Evolutionary conservation across 2,888 invertebrate species (phyloP).

Genomic region (Acanthosepion pharaonis): DNA sequence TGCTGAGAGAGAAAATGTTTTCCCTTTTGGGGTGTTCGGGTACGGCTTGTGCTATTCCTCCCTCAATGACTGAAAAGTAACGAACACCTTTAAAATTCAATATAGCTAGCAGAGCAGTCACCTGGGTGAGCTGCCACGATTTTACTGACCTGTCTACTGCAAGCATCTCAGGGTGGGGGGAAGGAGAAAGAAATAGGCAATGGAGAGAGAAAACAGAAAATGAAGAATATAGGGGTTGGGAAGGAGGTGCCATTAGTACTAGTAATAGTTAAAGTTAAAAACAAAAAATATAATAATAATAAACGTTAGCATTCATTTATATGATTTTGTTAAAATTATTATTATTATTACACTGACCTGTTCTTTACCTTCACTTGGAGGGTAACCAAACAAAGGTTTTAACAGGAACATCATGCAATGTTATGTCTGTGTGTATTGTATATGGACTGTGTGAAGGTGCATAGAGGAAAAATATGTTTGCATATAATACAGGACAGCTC

Average conservation of each 20-base stretch:
- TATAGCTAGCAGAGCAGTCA: conserved; percentile 41
- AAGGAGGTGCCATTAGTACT: neutral
- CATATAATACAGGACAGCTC: no score
- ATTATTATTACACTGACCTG: neutral
- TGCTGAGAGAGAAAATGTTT: conserved; percentile 97
- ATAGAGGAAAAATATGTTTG: no score
- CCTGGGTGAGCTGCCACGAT: conserved; percentile 34
- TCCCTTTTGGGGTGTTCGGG: conserved; percentile 99
- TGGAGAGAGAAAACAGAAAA: neutral
- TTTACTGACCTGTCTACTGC: neutral
- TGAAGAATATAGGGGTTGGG: neutral
- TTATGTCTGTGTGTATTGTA: neutral
- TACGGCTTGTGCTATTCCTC: conserved; percentile 93
- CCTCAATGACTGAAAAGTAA: conserved; percentile 72
- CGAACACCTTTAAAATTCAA: conserved; percentile 47
- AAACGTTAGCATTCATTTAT: neutral
- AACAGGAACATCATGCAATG: neutral
- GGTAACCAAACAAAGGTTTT: neutral
- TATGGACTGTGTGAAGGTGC: no score
- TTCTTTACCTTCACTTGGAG: neutral
- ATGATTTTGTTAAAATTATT: neutral
- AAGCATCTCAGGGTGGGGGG: neutral
- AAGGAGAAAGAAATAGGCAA: neutral
- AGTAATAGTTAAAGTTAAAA: neutral
- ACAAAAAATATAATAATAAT: neutral